These are phyloP conservation scores for Dryobota labecula DNA, from an alignment of 2,888 invertebrate genomes.

Conservation along the genomic window DNA sequence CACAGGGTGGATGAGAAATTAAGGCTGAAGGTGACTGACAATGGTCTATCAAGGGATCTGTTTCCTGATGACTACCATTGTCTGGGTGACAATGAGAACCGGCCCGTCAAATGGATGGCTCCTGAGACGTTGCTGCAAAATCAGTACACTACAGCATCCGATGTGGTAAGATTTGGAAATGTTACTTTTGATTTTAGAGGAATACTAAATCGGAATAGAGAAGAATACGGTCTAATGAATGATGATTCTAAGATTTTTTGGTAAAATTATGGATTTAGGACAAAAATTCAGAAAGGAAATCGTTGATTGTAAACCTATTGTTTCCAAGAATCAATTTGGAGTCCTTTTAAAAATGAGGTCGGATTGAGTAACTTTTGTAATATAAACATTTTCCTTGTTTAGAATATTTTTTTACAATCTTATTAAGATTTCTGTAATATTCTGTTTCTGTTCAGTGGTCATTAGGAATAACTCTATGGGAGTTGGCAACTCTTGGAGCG, in stretches of 20 bases:
- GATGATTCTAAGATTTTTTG: not conserved
- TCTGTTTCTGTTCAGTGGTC: slow-evolving; percentile 93
- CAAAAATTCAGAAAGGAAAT: not conserved
- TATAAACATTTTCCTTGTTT: not conserved
- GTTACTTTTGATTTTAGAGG: not conserved
- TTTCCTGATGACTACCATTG: slow-evolving; percentile 98
- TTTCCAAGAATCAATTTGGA: not conserved
- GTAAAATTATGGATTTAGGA: not conserved
- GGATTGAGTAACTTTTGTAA: not conserved
- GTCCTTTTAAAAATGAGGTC: not conserved
- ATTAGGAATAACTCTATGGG: slow-evolving; percentile 98
- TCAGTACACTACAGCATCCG: slow-evolving; percentile 96
- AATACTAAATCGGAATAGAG: not conserved
- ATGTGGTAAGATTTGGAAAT: slow-evolving; percentile 92
- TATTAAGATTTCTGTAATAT: not conserved
- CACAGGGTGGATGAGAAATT: slow-evolving; percentile 93
- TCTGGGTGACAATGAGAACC: slow-evolving; percentile 97
- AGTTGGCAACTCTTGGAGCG: slow-evolving; percentile 96
- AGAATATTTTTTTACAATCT: not conserved
- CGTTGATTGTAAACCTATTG: not conserved
- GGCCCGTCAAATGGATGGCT: slow-evolving; percentile 98
- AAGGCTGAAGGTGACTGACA: slow-evolving; percentile 96
- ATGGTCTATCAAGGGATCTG: slow-evolving; percentile 96
- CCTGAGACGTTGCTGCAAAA: slow-evolving; percentile 95
- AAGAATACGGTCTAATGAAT: not conserved